Percentiles rank a stretch among this genome's conserved stretches.
phyloP scores from a whole-genome alignment of 2,888 invertebrate genomes.

The Aromia moschata region DNA sequence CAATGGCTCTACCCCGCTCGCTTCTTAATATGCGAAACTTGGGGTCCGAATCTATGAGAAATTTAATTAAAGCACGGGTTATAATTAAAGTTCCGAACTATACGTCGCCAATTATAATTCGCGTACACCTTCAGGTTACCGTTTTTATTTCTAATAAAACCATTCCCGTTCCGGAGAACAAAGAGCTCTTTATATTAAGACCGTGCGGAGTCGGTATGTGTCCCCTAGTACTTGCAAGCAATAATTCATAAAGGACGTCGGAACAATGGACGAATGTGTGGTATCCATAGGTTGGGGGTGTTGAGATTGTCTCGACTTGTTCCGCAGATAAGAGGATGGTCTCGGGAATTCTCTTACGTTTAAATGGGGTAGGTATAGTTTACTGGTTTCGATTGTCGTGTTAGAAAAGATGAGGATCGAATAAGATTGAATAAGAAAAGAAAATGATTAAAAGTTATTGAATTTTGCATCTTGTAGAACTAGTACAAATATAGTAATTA shows the following conservation, averaged over 20 bases:
- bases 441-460: too few species aligned
- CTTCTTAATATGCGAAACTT: slow-evolving; percentile 51
- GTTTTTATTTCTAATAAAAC: slow-evolving; percentile 50
- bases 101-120: slow-evolving; percentile 36
- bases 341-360: too few species aligned
- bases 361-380: too few species aligned
- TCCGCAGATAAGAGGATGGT: too few species aligned
- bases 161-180: slow-evolving; percentile 12
- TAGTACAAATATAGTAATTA: too few species aligned
- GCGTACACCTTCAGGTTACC: slow-evolving; percentile 28
- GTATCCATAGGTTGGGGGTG: background rate
- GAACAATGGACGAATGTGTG: slow-evolving; percentile 4
- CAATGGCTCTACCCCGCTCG: slow-evolving; percentile 46
- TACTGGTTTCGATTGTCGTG: too few species aligned
- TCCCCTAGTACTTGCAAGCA: background rate
- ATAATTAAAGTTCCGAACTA: slow-evolving; percentile 49
- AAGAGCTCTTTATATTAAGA: slow-evolving; percentile 19
- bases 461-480: too few species aligned
- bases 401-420: too few species aligned
- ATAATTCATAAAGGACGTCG: slow-evolving; percentile 4
- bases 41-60: slow-evolving; percentile 52
- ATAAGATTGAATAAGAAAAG: too few species aligned
- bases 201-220: slow-evolving; percentile 1
- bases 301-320: too few species aligned
- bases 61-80: slow-evolving; percentile 55